These are phyloP conservation scores for Idaea aversata DNA, from an alignment of 2,888 invertebrate species.

Conservation along the genomic window DNA sequence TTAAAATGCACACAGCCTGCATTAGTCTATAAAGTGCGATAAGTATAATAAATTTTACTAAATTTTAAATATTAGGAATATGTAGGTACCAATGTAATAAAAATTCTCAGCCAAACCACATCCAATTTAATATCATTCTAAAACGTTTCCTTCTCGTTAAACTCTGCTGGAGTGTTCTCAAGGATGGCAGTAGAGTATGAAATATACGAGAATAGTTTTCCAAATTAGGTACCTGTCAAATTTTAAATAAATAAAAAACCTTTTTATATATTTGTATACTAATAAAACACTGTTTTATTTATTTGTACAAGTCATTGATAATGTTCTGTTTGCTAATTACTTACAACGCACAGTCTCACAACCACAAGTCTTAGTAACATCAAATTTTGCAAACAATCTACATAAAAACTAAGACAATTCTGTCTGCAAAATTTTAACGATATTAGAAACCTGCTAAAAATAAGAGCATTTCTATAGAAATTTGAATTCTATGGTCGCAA, in stretches of 20 bases:
- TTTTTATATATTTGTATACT: too few relatives aligned
- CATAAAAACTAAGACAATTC: too few relatives aligned
- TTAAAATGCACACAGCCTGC: neutral
- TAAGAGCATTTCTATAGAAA: slow-evolving; percentile 3
- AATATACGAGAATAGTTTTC: neutral
- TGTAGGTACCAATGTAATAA: slow-evolving; percentile 17
- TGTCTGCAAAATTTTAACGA: too few relatives aligned
- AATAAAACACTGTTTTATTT: too few relatives aligned
- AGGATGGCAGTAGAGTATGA: slow-evolving; percentile 7
- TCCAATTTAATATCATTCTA: slow-evolving; percentile 20
- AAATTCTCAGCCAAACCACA: slow-evolving; percentile 8
- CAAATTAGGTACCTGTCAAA: neutral
- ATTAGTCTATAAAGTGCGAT: neutral
- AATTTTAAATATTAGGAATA: neutral
- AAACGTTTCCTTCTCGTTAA: slow-evolving; percentile 54
- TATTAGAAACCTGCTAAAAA: neutral
- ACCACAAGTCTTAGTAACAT: too few relatives aligned
- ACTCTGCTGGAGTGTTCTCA: slow-evolving; percentile 40
- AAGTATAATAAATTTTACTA: neutral
- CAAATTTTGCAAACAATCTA: too few relatives aligned
- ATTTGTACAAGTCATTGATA: too few relatives aligned
- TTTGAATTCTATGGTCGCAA: slow-evolving; percentile 23
- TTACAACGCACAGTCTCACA: too few relatives aligned
- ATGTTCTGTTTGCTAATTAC: too few relatives aligned
- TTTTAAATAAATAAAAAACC: neutral